Evolutionary conservation across 2,888 invertebrate species (phyloP).

Genomic region (Caenorhabditis macrosperma): DNA sequence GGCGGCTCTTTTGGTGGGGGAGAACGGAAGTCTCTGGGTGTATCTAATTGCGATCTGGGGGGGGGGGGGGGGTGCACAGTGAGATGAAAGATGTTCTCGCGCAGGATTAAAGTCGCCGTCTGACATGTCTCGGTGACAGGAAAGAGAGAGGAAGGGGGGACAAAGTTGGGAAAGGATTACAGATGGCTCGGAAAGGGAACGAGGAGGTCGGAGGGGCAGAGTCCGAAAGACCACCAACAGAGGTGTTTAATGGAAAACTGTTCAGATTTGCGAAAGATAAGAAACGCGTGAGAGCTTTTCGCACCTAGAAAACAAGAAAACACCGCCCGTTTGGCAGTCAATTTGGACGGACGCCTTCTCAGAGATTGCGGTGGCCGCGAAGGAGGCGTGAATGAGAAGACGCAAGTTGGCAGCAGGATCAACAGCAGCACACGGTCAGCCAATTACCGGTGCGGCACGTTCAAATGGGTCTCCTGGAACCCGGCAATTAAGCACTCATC

Average conservation of each 20-base stretch:
- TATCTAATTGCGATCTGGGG: constrained; percentile 13
- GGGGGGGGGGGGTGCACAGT: too few relatives aligned
- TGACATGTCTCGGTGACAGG: not conserved
- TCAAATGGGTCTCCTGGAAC: constrained; percentile 31
- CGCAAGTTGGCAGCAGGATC: constrained; percentile 40
- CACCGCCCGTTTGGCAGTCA: constrained; percentile 31
- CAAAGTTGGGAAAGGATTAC: not conserved
- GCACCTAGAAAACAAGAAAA: not conserved
- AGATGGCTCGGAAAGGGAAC: not conserved
- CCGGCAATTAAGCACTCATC: constrained; percentile 48
- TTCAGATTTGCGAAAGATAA: not conserved
- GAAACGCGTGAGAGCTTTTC: not conserved
- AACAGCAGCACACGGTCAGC: too few relatives aligned
- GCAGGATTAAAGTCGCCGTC: constrained; percentile 20
- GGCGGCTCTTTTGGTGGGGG: constrained; percentile 8
- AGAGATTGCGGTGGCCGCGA: constrained; percentile 34
- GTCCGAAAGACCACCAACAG: not conserved
- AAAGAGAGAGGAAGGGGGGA: not conserved
- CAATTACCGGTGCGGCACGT: constrained; percentile 34
- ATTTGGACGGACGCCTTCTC: constrained; percentile 23
- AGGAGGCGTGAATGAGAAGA: constrained; percentile 51
- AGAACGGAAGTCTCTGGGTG: constrained; percentile 28
- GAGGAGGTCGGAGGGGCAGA: not conserved
- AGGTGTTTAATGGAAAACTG: not conserved
- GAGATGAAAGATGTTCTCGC: constrained; percentile 46